These are phyloP conservation scores for Biston betularia DNA, from an alignment of 2,888 invertebrate species.

Conservation along the genomic window DNA sequence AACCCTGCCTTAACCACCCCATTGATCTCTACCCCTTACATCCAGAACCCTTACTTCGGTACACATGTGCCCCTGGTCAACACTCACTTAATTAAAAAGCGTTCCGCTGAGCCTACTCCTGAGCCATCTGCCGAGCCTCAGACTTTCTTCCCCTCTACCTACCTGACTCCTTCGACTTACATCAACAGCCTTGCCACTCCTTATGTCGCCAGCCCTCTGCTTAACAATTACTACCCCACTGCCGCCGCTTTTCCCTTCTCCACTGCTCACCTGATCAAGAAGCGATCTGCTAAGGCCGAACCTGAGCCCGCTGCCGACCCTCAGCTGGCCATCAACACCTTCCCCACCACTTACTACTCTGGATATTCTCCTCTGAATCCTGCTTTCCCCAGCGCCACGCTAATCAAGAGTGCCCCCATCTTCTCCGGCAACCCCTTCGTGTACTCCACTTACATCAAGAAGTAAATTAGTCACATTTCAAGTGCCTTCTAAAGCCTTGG, in stretches of 20 bases:
- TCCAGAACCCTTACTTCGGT: slow-evolving; percentile 22
- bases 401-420: slow-evolving; percentile 15
- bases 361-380: slow-evolving; percentile 15
- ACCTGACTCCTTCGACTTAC: slow-evolving; percentile 44
- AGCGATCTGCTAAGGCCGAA: slow-evolving; percentile 56
- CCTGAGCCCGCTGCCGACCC: slow-evolving; percentile 39
- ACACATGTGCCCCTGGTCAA: slow-evolving; percentile 41
- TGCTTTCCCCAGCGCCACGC: slow-evolving; percentile 7
- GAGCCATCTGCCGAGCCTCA: slow-evolving; percentile 21
- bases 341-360: slow-evolving; percentile 10
- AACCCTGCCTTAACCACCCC: slow-evolving; percentile 28
- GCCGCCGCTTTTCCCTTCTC: slow-evolving; percentile 28
- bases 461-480: slow-evolving; percentile 32
- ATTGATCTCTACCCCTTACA: slow-evolving; percentile 24
- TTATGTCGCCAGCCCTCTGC: slow-evolving; percentile 29
- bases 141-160: slow-evolving; percentile 48
- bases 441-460: slow-evolving; percentile 46
- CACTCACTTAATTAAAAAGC: slow-evolving; percentile 66
- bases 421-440: slow-evolving; percentile 36
- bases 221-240: slow-evolving; percentile 23
- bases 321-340: slow-evolving; percentile 2
- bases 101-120: slow-evolving; percentile 48
- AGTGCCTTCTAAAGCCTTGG: slow-evolving; percentile 13
- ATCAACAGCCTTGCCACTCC: slow-evolving; percentile 29
- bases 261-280: slow-evolving; percentile 63